Evolutionary conservation across 2,797 vertebrate species (phyloP), one percentile per base, ranked within the genome.

Genomic region (Clarias fuscus): DNA sequence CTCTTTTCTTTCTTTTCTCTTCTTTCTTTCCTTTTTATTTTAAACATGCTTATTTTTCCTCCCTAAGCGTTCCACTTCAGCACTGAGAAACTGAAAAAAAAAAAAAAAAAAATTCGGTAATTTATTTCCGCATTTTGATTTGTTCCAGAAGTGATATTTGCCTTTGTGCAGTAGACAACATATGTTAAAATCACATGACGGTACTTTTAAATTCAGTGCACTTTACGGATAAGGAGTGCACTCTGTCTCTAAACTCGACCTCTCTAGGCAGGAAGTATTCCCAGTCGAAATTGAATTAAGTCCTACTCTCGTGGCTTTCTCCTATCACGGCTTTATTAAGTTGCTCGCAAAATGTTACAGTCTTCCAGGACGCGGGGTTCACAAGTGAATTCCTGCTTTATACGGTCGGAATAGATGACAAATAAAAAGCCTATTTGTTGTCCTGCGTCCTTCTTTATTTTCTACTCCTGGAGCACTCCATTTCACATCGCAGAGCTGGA

Each of bases 401-500:
- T 86, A 78, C 56, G 76, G 43, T 37, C 67, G 71, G 71, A 88
- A 85, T 78, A 90, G 83, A 85, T 81, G 24, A 56, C 87, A 85
- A 91, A 89, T 91, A 92, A 93, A 92, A 90, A 86, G 87, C 67
- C 30, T 58, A 90, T 92, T 92, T 90, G 90, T 89, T 84, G 68
- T 40, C 30, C 62, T 59, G 79, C 83, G 86, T 84, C 73, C 84
- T 37, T 85, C 73, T 87, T 85, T 68, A n/a, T 83, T 71, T 87
- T 86, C 64, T 73, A 83, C 78, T 87, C 88, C 10, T 11, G 84
- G 84, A 86, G 80, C 89, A 86, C 87, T 81, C 85, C 86, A 72
- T 64, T 67, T 87, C 73, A 61, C 80, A 30, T 10, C 20, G 71
- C 82, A 85, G 62, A 58, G 40, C 43, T 6, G 43, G 58, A 79